Evolutionary conservation across 2,888 invertebrate genomes (phyloP), one percentile per base, ranked within the genome.

Genomic region (Athrips mouffetella): DNA sequence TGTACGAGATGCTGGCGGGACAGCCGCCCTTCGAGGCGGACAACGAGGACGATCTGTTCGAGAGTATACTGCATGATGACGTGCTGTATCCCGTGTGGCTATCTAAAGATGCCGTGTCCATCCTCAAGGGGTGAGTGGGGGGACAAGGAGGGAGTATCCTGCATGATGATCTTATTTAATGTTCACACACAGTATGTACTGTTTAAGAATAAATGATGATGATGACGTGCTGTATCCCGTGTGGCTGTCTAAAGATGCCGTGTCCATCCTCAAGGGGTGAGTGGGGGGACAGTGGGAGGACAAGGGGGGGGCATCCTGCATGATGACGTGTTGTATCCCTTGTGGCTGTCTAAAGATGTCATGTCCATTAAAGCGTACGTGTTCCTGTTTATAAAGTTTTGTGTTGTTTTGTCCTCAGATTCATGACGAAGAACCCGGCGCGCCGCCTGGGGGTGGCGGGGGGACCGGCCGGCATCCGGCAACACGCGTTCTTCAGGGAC

Each of bases 1-100:
- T 98, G 96, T 99, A 99, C 85, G 98, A 99, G 91, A 99, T 99
- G 98, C 95, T 98, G 96, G 98, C 98, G 1, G 98, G 99, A 0
- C 99, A 99, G 84, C 99, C 99, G 51, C 99, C 99, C 10, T 99
- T 99, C 87, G 99, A 99, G 90, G 99, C 99, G 3, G 99, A 99
- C 88, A 99, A 99, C 89, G 99, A 99, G 87, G 99, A 99, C 82
- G 99, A 99, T 82, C 91, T 99, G 53, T 99, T 99, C 89, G 98
- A 99, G 88, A 96, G 97, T 58, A 99, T 99, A 74, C 91, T 99
- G 66, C 97, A 98, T 77, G 99, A 99, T 77, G 99, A 99, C 84
- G 99, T 99, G 47, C 91, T 98, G 15, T 99, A 99, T 87, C 99
- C 99, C 10, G 98, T 98, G 11, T 99, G 99, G 99, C 78, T 86